These are phyloP conservation scores for Eupithecia subumbrata DNA, from an alignment of 2,888 invertebrate species.

Conservation along the genomic window DNA sequence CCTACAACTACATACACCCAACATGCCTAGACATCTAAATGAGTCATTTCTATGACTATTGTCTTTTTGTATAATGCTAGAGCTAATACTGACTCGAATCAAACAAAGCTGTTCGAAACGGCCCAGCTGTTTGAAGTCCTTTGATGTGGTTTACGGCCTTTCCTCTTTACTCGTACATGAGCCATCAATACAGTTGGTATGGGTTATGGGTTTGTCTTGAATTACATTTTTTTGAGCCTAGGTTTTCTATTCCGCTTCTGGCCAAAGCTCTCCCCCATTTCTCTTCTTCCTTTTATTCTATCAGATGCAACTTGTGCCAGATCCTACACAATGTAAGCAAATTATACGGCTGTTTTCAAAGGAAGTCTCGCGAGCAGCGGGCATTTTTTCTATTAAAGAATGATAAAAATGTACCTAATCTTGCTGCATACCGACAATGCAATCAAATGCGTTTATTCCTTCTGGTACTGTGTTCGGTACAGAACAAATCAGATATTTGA, in stretches of 20 bases:
- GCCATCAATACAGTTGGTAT: not conserved
- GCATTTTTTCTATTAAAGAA: not conserved
- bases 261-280: not conserved
- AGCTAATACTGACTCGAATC: not conserved
- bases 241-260: not conserved
- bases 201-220: not conserved
- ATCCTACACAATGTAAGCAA: not conserved
- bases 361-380: no score
- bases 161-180: no score
- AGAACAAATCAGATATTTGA: not conserved
- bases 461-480: not conserved
- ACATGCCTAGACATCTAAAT: not conserved
- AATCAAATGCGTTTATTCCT: not conserved
- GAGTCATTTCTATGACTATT: not conserved
- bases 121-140: not conserved
- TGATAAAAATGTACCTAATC: not conserved
- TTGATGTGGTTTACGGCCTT: not conserved
- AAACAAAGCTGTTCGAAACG: not conserved
- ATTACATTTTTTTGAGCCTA: not conserved
- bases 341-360: not conserved
- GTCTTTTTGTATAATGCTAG: not conserved
- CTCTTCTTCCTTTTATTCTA: not conserved
- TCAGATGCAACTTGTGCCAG: not conserved
- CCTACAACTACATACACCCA: no score
- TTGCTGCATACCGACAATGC: not conserved